Conservation (phyloP, 1,140 invertebrate genomes). For the Conus ventricosus region DNA sequence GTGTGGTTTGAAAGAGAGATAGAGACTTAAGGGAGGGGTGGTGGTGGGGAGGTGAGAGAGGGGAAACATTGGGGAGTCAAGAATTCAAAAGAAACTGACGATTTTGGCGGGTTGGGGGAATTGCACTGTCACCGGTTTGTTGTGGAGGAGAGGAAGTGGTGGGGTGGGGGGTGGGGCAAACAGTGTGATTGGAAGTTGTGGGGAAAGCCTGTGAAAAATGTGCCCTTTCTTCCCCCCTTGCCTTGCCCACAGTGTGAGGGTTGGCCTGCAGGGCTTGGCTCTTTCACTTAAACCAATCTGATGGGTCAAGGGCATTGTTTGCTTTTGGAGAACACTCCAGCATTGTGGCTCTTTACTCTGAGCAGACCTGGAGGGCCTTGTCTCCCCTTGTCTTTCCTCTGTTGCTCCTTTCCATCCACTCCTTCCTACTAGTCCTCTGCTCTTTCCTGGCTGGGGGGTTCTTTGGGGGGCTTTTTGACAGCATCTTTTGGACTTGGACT, state of each 20-base stretch:
- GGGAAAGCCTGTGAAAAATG: no score
- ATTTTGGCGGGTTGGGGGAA: no score
- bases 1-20: constrained; percentile 4
- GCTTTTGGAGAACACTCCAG: neutral
- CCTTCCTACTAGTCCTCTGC: no score
- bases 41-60: no score
- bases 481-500: neutral
- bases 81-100: no score
- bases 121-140: no score
- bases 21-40: constrained; percentile 1
- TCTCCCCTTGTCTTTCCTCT: neutral
- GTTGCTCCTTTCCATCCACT: neutral
- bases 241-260: neutral
- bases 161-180: neutral
- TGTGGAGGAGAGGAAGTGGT: neutral
- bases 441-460: neutral
- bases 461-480: neutral
- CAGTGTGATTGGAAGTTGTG: neutral
- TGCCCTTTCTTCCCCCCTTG: no score
- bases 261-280: neutral
- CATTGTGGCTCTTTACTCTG: neutral
- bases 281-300: neutral
- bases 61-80: no score
- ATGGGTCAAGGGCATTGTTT: neutral
- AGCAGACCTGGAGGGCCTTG: neutral